Evolutionary conservation across 2,888 invertebrate genomes (phyloP), one percentile per base, ranked within the genome.

Genomic region (Zele albiditarsus): DNA sequence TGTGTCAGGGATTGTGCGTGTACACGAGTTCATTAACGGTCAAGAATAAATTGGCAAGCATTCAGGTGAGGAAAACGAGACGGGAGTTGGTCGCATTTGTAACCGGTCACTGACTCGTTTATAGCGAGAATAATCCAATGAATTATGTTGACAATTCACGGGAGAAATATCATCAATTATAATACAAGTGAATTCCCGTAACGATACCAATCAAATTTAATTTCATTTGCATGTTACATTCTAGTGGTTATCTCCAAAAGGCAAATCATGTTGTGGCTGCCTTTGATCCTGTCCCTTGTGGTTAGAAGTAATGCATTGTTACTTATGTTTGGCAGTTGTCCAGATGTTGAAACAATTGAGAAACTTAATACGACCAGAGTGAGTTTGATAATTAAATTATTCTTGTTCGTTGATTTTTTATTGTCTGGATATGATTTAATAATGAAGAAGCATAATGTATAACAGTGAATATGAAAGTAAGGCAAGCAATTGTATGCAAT

Each of bases 261-360:
- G 8, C 25, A 49, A 62, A 58, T 57, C 53, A 81, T 84, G 84
- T 77, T 86, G 73, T 78, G 83, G 77, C 67, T 83, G 27, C 72
- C 76, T 12, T 33, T 87, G 33, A 73, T 86, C 20, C 63, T 82
- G 28, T 66, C 84, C 20, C 69, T 83, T 14, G 83, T 78, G 0
- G 71, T 79, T 1, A 79, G 73, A 31, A 79, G 79, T 12, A 72
- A 80, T 10, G 90, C 92, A 0, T 94, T 95, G 85, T 91, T 95
- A 14, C 91, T 94, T 0, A 91, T 92, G 80, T 90, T 93, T 0
- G 93, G 93, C 2, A 83, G 89, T 0, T 95, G 95, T 82, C 94
- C 94, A 0, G 89, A 92, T 20, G 90, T 94, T 0, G 89, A 91
- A 69, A 91, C 92, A 2, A 91, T 92, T 89, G 85, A 90, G 1